Evolutionary conservation across 2,888 invertebrate species (phyloP).

Genomic region (Plebejus argus): DNA sequence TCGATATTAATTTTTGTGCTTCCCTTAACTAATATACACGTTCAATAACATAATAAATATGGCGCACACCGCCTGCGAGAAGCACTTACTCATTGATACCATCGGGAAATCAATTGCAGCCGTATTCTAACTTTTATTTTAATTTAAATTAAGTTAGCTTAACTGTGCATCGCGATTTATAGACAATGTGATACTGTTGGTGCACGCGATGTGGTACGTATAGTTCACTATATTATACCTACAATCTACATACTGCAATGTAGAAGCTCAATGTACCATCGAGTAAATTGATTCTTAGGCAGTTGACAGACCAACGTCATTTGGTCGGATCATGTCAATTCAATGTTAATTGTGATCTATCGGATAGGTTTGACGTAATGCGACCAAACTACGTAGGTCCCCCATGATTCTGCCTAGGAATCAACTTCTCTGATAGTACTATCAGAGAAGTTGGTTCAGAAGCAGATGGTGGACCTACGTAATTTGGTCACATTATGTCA

Average conservation of each 20-base stretch:
- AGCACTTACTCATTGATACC: conserved; percentile 69
- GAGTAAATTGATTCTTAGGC: no score
- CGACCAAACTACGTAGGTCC: no score
- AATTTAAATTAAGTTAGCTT: conserved; percentile 5
- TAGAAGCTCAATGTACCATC: not conserved
- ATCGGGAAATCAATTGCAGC: conserved; percentile 79
- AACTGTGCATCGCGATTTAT: conserved; percentile 8
- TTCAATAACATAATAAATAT: conserved; percentile 73
- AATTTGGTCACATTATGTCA: no score
- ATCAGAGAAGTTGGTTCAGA: no score
- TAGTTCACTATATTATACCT: not conserved
- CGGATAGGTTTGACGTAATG: no score
- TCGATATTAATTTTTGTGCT: conserved; percentile 18
- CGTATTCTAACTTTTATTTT: conserved; percentile 46
- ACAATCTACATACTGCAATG: no score
- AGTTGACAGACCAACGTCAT: no score
- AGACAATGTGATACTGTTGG: not conserved
- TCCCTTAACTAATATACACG: conserved; percentile 7
- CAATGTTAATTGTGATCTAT: no score
- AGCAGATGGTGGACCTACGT: no score
- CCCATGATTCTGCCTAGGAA: no score
- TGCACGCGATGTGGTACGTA: conserved; percentile 2
- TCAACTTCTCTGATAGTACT: no score
- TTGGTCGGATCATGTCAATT: no score
- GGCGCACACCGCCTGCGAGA: conserved; percentile 46